Conservation (phyloP, 1,140 invertebrate genomes). For the Neodiprion pinetum region DNA sequence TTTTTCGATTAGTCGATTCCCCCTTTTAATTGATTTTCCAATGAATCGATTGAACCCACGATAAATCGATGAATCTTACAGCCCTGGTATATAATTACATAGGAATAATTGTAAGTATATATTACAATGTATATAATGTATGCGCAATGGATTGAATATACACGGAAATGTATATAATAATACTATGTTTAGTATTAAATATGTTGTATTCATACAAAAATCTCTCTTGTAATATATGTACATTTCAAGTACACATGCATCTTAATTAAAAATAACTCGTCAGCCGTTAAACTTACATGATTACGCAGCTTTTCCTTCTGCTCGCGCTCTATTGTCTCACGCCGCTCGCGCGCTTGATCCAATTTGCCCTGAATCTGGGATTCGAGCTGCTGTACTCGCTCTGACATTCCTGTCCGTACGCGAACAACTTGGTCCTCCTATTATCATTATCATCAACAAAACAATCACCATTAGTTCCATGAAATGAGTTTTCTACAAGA, state of each 20-base stretch:
- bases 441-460: conserved; percentile 31
- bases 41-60: too few relatives aligned
- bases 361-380: conserved; percentile 76
- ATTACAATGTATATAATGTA: too few relatives aligned
- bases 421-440: conserved; percentile 77
- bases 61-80: too few relatives aligned
- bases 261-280: conserved; percentile 14
- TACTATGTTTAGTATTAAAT: conserved; percentile 7
- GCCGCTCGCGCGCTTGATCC: conserved; percentile 73
- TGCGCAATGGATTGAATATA: too few relatives aligned
- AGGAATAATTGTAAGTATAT: too few relatives aligned
- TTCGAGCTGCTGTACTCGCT: conserved; percentile 72
- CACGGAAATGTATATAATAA: too few relatives aligned
- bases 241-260: conserved; percentile 17
- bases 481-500: conserved; percentile 20
- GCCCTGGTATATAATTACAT: too few relatives aligned
- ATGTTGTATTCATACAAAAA: conserved; percentile 7
- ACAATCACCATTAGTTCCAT: conserved; percentile 22
- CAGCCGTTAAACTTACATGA: conserved; percentile 68
- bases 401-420: conserved; percentile 69
- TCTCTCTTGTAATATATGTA: conserved; percentile 1
- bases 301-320: conserved; percentile 77
- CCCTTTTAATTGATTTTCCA: too few relatives aligned
- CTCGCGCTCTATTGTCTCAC: conserved; percentile 73
- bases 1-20: too few relatives aligned